Evolutionary conservation across 2,797 vertebrate species (phyloP), one percentile per base, ranked within the genome.

Genomic region (Labroides dimidiatus): DNA sequence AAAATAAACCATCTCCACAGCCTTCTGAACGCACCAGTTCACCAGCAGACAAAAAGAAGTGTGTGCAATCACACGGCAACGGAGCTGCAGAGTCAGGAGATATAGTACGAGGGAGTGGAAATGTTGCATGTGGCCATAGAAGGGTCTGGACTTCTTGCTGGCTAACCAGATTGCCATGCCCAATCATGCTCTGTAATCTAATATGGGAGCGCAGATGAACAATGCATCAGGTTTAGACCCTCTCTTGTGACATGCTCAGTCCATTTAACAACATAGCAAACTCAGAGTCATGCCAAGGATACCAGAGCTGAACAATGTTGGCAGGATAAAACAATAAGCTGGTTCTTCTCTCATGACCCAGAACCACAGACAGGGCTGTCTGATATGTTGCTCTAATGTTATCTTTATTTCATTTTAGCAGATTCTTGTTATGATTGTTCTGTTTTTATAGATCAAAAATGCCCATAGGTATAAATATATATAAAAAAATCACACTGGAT

Each of bases 131-230:
- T 67, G 54, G 50, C 42, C 43, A 63, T 33, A 54, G 66, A 64
- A 47, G 49, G 50, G 64, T 65, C 74, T 61, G 24, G 50, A 66
- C 65, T 81, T 23, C 20, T 48, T 53, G 70, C 45, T 63, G 16
- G 72, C 67, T 92, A 91, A 92, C 84, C 74, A 76, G 86, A 90
- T 91, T 92, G 76, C 69, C 42, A 58, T 58, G 73, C 80, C 87
- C 84, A 86, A 72, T 84, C 81, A 71, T 76, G 76, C 68, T 68
- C 57, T 71, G 66, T 91, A 92, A 92, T 91, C 82, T 81, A 87
- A 91, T 93, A 86, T 79, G 17, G 47, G 16, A 62, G 73, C 66
- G 59, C 61, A 69, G 69, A 62, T 67, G 81, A 80, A 90, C 87
- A 89, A 91, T 84, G 80, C 78, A 79, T 75, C 78, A 77, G 69